These are phyloP conservation scores for Xiphorhynchus elegans DNA, from an alignment of 2,113 vertebrate genomes.

Conservation along the genomic window DNA sequence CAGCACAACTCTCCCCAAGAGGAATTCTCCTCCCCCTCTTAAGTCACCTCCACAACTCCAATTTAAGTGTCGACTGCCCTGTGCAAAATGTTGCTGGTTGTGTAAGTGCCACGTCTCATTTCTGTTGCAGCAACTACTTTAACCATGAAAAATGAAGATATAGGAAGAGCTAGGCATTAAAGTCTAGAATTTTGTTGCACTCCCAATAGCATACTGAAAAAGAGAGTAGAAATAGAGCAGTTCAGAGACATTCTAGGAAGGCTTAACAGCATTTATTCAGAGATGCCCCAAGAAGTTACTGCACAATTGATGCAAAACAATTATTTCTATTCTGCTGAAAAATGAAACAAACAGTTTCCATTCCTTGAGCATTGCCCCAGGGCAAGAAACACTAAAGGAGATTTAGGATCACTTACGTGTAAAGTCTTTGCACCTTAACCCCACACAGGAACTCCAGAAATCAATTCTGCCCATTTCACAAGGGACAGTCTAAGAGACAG, in stretches of 20 bases:
- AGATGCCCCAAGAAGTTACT: not conserved
- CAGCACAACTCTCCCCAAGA: not conserved
- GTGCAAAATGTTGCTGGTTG: not conserved
- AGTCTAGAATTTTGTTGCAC: not conserved
- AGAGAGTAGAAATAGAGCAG: not conserved
- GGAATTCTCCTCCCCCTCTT: not conserved
- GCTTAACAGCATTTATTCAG: not conserved
- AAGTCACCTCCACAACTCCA: not conserved
- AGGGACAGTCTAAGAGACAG: not conserved
- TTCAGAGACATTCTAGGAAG: not conserved
- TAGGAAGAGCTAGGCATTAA: not conserved
- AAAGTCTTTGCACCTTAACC: not conserved
- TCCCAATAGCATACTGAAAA: not conserved
- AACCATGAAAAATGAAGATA: not conserved
- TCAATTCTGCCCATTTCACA: not conserved
- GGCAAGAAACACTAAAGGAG: not conserved
- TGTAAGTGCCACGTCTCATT: not conserved
- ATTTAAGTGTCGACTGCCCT: not conserved
- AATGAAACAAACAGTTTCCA: not conserved
- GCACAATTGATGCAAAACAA: rapidly evolving
- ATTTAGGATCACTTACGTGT: not conserved
- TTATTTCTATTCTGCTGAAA: not conserved
- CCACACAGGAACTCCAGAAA: not conserved
- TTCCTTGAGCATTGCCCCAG: not conserved
- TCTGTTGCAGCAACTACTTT: not conserved